These are phyloP conservation scores for Mormyrus iriodes DNA, from an alignment of 2,113 vertebrate species.

Conservation along the genomic window DNA sequence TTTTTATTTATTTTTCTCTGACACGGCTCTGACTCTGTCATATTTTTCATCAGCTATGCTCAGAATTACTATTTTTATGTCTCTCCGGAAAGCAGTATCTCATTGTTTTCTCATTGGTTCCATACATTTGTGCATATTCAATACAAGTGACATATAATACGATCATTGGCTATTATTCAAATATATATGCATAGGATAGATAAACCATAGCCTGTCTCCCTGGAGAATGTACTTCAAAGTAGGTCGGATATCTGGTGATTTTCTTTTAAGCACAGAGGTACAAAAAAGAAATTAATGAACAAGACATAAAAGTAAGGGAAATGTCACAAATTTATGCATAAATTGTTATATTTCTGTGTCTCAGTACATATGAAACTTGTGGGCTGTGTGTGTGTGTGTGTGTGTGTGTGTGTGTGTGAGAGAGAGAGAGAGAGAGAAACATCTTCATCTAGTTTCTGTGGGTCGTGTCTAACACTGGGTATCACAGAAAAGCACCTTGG, in stretches of 20 bases:
- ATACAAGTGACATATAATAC: not conserved
- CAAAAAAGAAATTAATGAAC: conserved; percentile 4
- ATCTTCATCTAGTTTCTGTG: not conserved
- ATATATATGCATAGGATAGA: not conserved
- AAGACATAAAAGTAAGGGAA: not conserved
- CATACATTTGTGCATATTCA: conserved; percentile 1
- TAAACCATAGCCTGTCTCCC: not conserved
- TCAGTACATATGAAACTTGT: conserved; percentile 1
- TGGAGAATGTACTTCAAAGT: not conserved
- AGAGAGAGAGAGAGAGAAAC: too few relatives aligned
- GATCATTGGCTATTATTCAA: conserved; percentile 2
- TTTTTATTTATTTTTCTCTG: not conserved
- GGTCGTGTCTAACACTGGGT: not conserved
- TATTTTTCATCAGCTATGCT: not conserved
- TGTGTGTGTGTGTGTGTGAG: not conserved
- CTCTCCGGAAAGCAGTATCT: not conserved
- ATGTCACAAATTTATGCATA: not conserved
- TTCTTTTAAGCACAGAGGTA: not conserved
- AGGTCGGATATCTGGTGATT: not conserved
- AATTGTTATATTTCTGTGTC: not conserved
- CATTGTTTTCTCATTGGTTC: not conserved
- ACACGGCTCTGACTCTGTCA: not conserved
- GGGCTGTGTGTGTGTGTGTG: not conserved
- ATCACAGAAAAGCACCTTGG: not conserved
- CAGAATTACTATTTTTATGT: conserved; percentile 2